These are phyloP conservation scores for Synanthedon myopaeformis DNA, from an alignment of 2,888 invertebrate genomes.

Conservation along the genomic window DNA sequence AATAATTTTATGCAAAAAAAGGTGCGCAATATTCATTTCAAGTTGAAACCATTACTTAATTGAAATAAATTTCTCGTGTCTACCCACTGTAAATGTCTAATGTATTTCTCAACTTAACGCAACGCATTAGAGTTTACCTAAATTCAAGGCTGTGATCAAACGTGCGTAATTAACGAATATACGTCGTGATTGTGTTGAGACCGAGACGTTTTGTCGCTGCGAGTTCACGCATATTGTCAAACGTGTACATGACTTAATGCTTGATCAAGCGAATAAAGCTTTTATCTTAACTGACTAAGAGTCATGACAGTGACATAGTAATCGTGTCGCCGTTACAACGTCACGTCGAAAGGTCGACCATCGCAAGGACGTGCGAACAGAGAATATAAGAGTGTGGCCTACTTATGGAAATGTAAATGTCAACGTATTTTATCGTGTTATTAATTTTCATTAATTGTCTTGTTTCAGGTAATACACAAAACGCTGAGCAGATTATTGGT, in stretches of 20 bases:
- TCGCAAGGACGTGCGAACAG: constrained; percentile 42
- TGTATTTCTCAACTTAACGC: constrained; percentile 4
- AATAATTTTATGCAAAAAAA: no score
- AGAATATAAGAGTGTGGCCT: constrained; percentile 33
- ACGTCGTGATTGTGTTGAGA: constrained; percentile 10
- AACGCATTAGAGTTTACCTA: constrained; percentile 7
- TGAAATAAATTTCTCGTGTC: no score
- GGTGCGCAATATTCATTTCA: no score
- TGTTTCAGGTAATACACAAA: constrained; percentile 37
- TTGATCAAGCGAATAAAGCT: constrained; percentile 10
- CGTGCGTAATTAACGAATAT: constrained; percentile 10
- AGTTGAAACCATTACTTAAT: no score
- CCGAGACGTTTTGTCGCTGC: constrained; percentile 12
- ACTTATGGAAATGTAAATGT: constrained; percentile 48
- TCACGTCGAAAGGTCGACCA: constrained; percentile 38
- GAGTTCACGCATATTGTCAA: constrained; percentile 6
- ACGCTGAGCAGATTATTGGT: no score
- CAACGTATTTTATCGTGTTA: constrained; percentile 24
- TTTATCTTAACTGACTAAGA: constrained; percentile 12
- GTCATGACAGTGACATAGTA: constrained; percentile 1
- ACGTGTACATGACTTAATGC: constrained; percentile 4
- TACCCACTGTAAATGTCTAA: no score
- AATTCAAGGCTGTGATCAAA: constrained; percentile 14
- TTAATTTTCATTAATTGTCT: constrained; percentile 30
- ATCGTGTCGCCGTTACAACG: constrained; percentile 17